These are phyloP conservation scores for Nephrocerus scutellatus DNA, from an alignment of 2,888 invertebrate species.

Conservation along the genomic window DNA sequence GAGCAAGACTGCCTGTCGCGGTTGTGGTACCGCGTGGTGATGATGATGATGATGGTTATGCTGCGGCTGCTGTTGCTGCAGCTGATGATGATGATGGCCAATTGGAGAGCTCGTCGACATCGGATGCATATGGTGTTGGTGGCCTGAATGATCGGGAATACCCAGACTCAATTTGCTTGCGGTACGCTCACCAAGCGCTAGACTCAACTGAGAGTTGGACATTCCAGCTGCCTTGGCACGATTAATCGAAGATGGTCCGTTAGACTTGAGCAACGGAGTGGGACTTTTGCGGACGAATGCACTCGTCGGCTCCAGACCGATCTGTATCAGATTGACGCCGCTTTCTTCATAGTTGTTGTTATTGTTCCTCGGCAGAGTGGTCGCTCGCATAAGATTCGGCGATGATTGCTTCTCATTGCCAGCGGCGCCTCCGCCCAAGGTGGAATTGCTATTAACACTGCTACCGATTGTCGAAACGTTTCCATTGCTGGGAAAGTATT, in stretches of 20 bases:
- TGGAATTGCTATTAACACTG: too few species aligned
- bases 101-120: slow-evolving; percentile 17
- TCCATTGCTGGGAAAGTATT: slow-evolving; percentile 30
- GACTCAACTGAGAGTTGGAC: slow-evolving; percentile 48
- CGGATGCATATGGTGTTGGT: slow-evolving; percentile 13
- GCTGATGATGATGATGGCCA: too few species aligned
- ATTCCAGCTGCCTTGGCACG: slow-evolving; percentile 13
- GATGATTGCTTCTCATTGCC: slow-evolving; percentile 29
- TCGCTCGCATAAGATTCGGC: slow-evolving; percentile 50
- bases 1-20: too few species aligned
- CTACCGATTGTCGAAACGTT: slow-evolving; percentile 36
- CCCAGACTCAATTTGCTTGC: slow-evolving; percentile 42
- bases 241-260: too few species aligned
- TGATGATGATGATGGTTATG: too few species aligned
- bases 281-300: slow-evolving; percentile 52
- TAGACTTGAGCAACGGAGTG: slow-evolving; percentile 48
- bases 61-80: too few species aligned
- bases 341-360: slow-evolving; percentile 47
- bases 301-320: slow-evolving; percentile 52
- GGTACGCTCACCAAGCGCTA: slow-evolving; percentile 40
- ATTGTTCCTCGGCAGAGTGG: slow-evolving; percentile 61
- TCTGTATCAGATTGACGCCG: slow-evolving; percentile 54
- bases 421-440: slow-evolving; percentile 20
- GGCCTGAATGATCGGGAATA: slow-evolving; percentile 38
- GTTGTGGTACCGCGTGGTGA: too few species aligned